These are phyloP conservation scores for Ibycter americanus DNA, from an alignment of 2,797 vertebrate genomes.

Conservation along the genomic window DNA sequence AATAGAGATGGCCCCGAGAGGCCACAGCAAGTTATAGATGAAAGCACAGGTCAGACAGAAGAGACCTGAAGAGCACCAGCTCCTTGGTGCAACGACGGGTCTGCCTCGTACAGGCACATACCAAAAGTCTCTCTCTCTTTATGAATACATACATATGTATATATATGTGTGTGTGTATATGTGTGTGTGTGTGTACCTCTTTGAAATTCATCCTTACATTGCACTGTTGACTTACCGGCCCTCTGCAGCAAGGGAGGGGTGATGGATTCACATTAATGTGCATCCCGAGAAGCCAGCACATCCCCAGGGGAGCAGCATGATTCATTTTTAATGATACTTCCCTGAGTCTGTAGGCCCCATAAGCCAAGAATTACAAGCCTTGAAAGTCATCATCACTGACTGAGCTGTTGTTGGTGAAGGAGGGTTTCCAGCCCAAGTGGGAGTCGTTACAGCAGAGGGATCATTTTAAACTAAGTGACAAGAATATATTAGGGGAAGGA, in stretches of 20 bases:
- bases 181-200: background rate
- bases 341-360: constrained; percentile 10
- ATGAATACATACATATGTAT: background rate
- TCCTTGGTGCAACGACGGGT: fast-evolving
- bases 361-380: constrained; percentile 64
- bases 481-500: constrained; percentile 58
- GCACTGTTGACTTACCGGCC: background rate
- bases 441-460: constrained; percentile 49
- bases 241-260: background rate
- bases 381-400: constrained; percentile 46
- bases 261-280: constrained; percentile 1
- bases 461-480: constrained; percentile 66
- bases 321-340: constrained; percentile 65
- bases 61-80: background rate
- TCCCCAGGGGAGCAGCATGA: constrained; percentile 50
- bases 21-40: background rate
- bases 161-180: no score
- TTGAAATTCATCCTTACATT: background rate
- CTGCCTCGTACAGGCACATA: background rate
- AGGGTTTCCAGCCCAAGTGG: constrained; percentile 58
- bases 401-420: constrained; percentile 59
- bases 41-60: background rate
- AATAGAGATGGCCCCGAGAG: background rate
- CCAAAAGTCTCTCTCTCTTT: background rate
- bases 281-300: constrained; percentile 25